Conservation (phyloP, 1,140 invertebrate species). For the Drosophila obscura region DNA sequence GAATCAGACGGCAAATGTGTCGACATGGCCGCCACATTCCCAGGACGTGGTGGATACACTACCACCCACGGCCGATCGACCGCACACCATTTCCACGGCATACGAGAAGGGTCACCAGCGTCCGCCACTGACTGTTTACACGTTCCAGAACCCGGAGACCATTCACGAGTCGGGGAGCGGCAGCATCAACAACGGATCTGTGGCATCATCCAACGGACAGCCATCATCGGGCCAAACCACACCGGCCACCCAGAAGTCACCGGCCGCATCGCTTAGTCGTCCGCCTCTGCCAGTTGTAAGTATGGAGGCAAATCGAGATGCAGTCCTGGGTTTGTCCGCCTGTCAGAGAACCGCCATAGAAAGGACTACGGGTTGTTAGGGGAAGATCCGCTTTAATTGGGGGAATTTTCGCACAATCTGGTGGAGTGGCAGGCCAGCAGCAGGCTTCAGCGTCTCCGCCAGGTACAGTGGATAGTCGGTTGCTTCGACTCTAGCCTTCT, state of each 20-base stretch:
- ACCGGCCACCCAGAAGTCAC: conserved; percentile 79
- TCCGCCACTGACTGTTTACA: conserved; percentile 94
- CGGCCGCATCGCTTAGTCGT: conserved; percentile 79
- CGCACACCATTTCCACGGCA: conserved; percentile 96
- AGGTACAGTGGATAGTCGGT: conserved; percentile 1
- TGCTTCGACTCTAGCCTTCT: background rate
- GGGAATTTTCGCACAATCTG: background rate
- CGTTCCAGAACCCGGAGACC: conserved; percentile 91
- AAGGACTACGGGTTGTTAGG: background rate
- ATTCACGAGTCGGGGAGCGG: conserved; percentile 82
- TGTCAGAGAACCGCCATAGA: too few species aligned
- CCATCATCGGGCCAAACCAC: conserved; percentile 63
- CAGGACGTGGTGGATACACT: conserved; percentile 87
- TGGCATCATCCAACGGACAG: conserved; percentile 22
- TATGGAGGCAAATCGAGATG: conserved; percentile 24
- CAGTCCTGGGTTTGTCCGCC: background rate
- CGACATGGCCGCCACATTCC: conserved; percentile 84
- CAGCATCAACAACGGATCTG: conserved; percentile 41
- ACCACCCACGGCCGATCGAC: conserved; percentile 90
- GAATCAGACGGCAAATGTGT: conserved; percentile 79
- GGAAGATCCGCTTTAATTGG: conserved; percentile 14
- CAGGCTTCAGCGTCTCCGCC: background rate
- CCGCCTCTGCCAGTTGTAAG: conserved; percentile 87
- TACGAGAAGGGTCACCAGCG: conserved; percentile 94
- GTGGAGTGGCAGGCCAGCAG: background rate